Base-by-base conservation (phyloP, 2,888 invertebrate species). In the Andrena marginata region DNA sequence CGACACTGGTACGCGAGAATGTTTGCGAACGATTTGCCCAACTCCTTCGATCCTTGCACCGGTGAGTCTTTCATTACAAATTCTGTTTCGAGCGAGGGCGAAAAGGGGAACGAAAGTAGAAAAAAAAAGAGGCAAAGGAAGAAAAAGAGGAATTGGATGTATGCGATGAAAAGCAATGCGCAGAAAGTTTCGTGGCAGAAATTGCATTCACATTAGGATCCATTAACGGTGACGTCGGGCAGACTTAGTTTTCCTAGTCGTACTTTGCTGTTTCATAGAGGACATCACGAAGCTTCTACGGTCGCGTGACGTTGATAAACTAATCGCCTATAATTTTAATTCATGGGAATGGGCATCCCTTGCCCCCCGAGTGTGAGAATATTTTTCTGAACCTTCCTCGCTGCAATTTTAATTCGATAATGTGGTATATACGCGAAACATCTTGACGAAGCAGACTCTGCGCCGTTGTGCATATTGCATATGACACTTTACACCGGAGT, bases 61-160 rank as follows among this genome's bases (percentile, higher is more conserved):
- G 82, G 80, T 82, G 74, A 81, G 80, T 80, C 48, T 67, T 56
- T 54, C 16, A 48, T 33, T 2, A 20, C 0, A 5, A 42, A 63
- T 63, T 10, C 54, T 54, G n/a, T 33, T 54, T 13, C 54, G 31
- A 35, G 10, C 33, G 29, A 20, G 8, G 20, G 20, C n/a, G 3
- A 5, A 42, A 16, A 10, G 3, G 8, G 48, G 7, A 26, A 56
- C 42, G 42, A 42, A 16, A 42, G 16, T 16, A 16, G 16, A 23
- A 31, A 31, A 2, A 6, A 31, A 4, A n/a, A 23, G 5, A 1
- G 2, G 20, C 1, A 31, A 33, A 2, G 48, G 67, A 60, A 4
- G 2, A 29, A 29, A 48, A 29, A 29, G 20, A 20, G 20, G 10
- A 5, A 7, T 7, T 7, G 33, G 23, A 20, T 5, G 13, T 1